phyloP scores from a whole-genome alignment of 1,140 invertebrate species.

The Uloborus diversus region DNA sequence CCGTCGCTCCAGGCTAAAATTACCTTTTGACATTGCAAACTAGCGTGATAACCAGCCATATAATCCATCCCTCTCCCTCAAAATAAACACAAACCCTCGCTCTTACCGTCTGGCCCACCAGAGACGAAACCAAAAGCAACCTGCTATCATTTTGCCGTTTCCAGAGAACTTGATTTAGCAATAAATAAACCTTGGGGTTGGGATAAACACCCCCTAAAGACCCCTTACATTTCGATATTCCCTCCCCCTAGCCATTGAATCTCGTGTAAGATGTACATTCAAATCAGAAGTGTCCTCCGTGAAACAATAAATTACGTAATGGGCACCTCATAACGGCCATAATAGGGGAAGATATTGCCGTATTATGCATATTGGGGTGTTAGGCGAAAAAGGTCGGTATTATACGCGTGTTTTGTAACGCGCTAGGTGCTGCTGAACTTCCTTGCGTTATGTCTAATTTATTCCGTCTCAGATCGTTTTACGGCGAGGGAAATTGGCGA shows the following conservation, averaged over 20 bases:
- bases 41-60: slow-evolving; percentile 39
- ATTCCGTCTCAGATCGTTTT: too few species aligned
- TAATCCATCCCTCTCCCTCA: neutral
- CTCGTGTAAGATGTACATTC: slow-evolving; percentile 6
- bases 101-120: slow-evolving; percentile 9
- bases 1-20: too few species aligned
- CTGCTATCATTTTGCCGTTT: slow-evolving; percentile 36
- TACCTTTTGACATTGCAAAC: too few species aligned
- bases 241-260: neutral
- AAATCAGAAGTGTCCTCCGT: slow-evolving; percentile 32
- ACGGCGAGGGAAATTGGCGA: too few species aligned
- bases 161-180: neutral
- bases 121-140: slow-evolving; percentile 7
- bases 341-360: slow-evolving; percentile 37
- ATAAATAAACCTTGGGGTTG: slow-evolving; percentile 34
- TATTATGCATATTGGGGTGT: slow-evolving; percentile 46
- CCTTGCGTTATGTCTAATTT: slow-evolving; percentile 48
- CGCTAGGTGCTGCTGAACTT: slow-evolving; percentile 10
- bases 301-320: slow-evolving; percentile 48
- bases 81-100: neutral
- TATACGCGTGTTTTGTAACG: slow-evolving; percentile 29
- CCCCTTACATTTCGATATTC: slow-evolving; percentile 7
- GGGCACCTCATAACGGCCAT: neutral
- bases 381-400: slow-evolving; percentile 38
- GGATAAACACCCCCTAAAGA: slow-evolving; percentile 19